A percentile compares a stretch with the other conserved stretches of the same genome.
These are phyloP conservation scores for Pseudomyrmex dendroicus DNA, from an alignment of 1,140 invertebrate species.

Conservation along the genomic window DNA sequence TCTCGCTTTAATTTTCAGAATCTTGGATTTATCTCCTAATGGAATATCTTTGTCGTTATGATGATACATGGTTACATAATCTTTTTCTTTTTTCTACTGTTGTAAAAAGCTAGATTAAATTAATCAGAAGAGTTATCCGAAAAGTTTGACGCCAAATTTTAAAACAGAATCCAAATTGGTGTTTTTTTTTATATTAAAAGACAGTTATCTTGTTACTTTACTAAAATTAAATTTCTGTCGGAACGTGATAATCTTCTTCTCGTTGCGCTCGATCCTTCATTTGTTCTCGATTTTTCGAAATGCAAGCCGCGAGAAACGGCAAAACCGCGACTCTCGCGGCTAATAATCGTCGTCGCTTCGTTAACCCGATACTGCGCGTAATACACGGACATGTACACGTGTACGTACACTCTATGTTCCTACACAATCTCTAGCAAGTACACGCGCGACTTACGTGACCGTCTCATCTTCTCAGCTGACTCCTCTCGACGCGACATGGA, in stretches of 20 bases:
- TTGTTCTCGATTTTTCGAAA: slow-evolving; percentile 19
- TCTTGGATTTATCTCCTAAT: too few species aligned
- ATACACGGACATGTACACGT: neutral
- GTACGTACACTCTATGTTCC: neutral
- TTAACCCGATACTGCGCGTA: slow-evolving; percentile 21
- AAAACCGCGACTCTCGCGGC: neutral
- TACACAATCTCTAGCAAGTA: slow-evolving; percentile 32
- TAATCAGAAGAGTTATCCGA: too few species aligned
- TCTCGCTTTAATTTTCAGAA: neutral
- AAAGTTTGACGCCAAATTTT: too few species aligned
- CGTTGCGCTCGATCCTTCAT: neutral
- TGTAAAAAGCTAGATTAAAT: too few species aligned
- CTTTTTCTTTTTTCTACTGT: too few species aligned
- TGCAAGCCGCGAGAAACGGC: neutral
- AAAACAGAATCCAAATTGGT: too few species aligned
- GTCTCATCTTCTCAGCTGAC: slow-evolving; percentile 63
- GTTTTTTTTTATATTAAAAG: too few species aligned
- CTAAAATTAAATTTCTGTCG: too few species aligned
- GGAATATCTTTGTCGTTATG: too few species aligned
- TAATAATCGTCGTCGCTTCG: neutral
- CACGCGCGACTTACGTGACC: slow-evolving; percentile 47
- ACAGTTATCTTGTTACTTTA: too few species aligned
- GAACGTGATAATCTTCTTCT: too few species aligned
- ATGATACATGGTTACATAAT: too few species aligned
- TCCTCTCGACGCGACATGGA: slow-evolving; percentile 41